Conservation (phyloP, 1,140 invertebrate species). For the Centruroides vittatus region DNA sequence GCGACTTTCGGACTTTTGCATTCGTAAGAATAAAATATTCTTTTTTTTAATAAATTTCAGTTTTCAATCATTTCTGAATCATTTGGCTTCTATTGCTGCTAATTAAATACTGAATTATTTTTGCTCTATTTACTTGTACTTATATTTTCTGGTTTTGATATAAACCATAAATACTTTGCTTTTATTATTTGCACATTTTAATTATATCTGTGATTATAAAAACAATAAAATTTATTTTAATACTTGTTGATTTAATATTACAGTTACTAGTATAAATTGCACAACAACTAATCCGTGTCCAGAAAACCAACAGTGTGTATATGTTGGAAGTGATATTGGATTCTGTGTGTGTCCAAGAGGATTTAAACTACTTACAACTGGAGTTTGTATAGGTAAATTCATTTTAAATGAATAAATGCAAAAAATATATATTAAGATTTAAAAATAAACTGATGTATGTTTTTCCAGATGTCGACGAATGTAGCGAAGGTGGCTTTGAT, state of each 20-base stretch:
- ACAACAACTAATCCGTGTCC: conserved; percentile 25
- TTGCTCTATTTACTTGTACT: too few relatives aligned
- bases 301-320: conserved; percentile 21
- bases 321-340: conserved; percentile 14
- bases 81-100: too few relatives aligned
- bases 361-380: conserved; percentile 15
- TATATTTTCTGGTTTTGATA: too few relatives aligned
- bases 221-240: neutral
- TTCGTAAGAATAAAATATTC: conserved; percentile 8
- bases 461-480: conserved; percentile 59
- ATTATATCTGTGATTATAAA: neutral
- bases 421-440: too few relatives aligned
- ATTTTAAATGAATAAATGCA: neutral
- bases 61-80: too few relatives aligned
- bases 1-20: conserved; percentile 18
- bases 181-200: neutral
- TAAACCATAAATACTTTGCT: too few relatives aligned
- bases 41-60: too few relatives aligned
- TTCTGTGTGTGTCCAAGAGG: conserved; percentile 20
- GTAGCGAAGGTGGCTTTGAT: conserved; percentile 42
- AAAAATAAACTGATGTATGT: neutral
- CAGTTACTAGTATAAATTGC: conserved; percentile 19
- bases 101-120: too few relatives aligned
- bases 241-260: neutral
- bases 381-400: conserved; percentile 15